These are phyloP conservation scores for Litoditis marina DNA, from an alignment of 2,888 invertebrate species.

Conservation along the genomic window DNA sequence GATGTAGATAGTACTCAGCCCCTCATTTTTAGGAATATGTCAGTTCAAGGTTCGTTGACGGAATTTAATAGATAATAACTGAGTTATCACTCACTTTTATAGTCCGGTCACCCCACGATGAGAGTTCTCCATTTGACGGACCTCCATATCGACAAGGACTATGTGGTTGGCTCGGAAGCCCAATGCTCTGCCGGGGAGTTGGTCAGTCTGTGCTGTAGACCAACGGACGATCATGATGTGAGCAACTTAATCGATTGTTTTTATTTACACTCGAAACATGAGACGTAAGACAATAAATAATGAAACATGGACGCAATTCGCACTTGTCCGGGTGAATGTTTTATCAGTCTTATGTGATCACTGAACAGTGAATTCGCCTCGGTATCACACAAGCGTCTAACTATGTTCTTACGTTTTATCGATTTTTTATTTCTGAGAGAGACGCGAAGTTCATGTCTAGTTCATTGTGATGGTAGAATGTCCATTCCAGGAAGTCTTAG, in stretches of 20 bases:
- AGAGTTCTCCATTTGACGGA: constrained; percentile 50
- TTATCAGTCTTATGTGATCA: no score
- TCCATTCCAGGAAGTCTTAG: neutral
- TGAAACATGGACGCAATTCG: neutral
- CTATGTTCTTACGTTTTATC: no score
- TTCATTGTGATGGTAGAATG: no score
- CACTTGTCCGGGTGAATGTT: no score
- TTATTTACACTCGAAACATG: neutral
- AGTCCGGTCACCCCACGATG: constrained; percentile 34
- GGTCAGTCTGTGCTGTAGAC: constrained; percentile 2
- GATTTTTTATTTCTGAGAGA: no score
- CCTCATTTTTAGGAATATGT: no score
- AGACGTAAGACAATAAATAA: neutral
- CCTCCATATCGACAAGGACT: constrained; percentile 49
- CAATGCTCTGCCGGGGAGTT: neutral
- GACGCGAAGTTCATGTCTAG: no score
- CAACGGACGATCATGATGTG: neutral
- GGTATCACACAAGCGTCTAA: no score
- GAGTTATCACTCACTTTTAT: constrained; percentile 5
- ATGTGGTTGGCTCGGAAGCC: constrained; percentile 63
- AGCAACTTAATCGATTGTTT: neutral
- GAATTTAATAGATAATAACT: no score
- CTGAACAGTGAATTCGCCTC: no score
- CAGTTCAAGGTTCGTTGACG: no score
- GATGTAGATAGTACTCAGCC: no score